Base-by-base conservation (phyloP, 2,797 vertebrate genomes). In the Galagoides demidoff region DNA sequence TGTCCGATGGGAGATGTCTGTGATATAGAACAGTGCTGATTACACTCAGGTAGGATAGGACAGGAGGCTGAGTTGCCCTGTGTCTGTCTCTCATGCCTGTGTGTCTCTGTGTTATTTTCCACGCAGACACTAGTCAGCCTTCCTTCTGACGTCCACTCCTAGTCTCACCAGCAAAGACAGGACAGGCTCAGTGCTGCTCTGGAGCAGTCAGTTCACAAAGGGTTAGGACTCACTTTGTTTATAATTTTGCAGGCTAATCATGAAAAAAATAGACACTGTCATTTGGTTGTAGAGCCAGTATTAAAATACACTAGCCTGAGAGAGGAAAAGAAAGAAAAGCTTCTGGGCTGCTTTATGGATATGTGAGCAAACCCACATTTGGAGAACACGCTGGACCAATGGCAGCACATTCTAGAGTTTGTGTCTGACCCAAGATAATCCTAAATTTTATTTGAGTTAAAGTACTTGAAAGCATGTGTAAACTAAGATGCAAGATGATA, bases 381-480 rank as follows among this genome's bases (percentile, higher is more conserved):
- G 78, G 61, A 76, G 73, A 71, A 84, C 61, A 70, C 0, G 1
- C 0, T 14, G 57, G 34, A 8, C 16, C 29, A 63, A 20, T 37
- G 27, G n/a, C 71, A 57, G 20, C 70, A 34, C 13, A 27, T 76
- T 70, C 57, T 59, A 11, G 77, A 68, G 27, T 45, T 29, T 22
- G 20, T 76, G 29, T 79, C 23, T 85, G 63, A 73, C n/a, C 12
- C 20, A 95, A 85, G 66, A 90, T 83, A 70, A 96, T 79, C 57
- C 43, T 78, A 45, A 79, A 55, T 92, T 94, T 59, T 90, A 19
- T 85, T 88, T 79, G 78, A 95, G 25, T 87, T 29, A 90, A 87
- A 61, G 7, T 37, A 61, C 87, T 93, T 73, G 90, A 97, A 93
- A 95, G 34, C 68, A 95, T 82, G 77, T 96, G 57, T 61, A 96